Percentiles rank a stretch among this genome's conserved stretches.
These are phyloP conservation scores for Entomobrya proxima DNA, from an alignment of 2,888 invertebrate species.

Conservation along the genomic window DNA sequence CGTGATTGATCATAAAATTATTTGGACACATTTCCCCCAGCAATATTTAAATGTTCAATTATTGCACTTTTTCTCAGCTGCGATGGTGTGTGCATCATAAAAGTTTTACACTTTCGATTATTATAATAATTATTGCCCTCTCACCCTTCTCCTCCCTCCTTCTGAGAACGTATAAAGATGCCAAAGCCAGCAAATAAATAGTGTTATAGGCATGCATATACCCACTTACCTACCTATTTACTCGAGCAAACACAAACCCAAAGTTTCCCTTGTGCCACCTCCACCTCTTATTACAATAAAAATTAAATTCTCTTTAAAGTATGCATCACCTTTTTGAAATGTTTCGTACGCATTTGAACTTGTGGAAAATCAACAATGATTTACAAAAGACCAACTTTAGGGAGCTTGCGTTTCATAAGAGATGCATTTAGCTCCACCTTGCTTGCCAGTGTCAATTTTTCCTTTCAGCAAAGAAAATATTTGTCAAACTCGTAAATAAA, in stretches of 20 bases:
- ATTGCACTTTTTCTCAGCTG: no score
- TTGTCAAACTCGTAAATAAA: not conserved
- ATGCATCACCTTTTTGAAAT: not conserved
- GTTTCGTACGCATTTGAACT: not conserved
- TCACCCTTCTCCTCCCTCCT: not conserved
- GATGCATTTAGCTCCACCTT: no score
- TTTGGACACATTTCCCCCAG: no score
- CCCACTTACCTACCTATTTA: constrained; percentile 7
- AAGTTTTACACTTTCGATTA: constrained; percentile 22
- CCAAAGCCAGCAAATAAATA: not conserved
- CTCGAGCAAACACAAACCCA: constrained; percentile 1
- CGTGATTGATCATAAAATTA: no score
- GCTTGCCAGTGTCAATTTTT: constrained; percentile 9
- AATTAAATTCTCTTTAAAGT: not conserved
- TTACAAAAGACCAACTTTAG: not conserved
- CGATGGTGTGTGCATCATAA: not conserved
- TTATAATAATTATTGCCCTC: constrained; percentile 4
- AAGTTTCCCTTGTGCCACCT: not conserved
- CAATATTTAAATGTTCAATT: no score
- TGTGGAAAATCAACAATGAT: not conserved
- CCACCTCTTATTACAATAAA: not conserved
- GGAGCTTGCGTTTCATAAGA: no score
- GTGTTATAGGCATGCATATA: not conserved
- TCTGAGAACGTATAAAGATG: no score
- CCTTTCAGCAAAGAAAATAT: constrained; percentile 13